A percentile compares a stretch with the other conserved stretches of the same genome.
Evolutionary conservation across 2,113 vertebrate species (phyloP).

Genomic region (Tetrax tetrax): DNA sequence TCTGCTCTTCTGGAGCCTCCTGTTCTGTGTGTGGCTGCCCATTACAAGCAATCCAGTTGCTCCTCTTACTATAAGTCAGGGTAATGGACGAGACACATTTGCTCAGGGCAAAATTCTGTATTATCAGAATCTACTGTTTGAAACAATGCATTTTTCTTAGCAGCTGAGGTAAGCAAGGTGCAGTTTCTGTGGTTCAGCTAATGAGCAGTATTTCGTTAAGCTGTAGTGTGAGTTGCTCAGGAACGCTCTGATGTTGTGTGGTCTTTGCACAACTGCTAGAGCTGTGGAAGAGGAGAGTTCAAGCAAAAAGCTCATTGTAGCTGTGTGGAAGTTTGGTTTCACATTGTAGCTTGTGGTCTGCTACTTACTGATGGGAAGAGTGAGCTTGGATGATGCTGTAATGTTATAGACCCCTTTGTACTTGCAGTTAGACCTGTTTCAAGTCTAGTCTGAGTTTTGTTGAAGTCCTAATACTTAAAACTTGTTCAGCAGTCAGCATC

Average conservation of each 20-base stretch:
- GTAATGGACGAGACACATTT: not conserved
- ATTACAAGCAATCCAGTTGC: not conserved
- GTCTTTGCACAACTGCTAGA: not conserved
- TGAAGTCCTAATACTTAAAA: not conserved
- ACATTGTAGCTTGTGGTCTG: not conserved
- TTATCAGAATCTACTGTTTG: not conserved
- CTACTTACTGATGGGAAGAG: not conserved
- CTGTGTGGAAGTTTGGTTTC: not conserved
- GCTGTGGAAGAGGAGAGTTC: not conserved
- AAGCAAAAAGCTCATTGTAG: not conserved
- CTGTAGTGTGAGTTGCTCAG: not conserved
- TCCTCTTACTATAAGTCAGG: not conserved
- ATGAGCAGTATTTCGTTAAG: not conserved
- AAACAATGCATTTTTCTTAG: not conserved
- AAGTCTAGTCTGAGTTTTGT: not conserved
- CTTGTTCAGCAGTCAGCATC: not conserved
- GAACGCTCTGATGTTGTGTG: not conserved
- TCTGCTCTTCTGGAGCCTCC: not conserved
- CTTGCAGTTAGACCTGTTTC: not conserved
- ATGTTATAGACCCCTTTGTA: not conserved
- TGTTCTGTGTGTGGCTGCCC: not conserved
- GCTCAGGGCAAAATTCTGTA: not conserved
- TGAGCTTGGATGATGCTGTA: not conserved
- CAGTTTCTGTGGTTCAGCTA: not conserved
- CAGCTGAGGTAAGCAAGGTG: not conserved